Evolutionary conservation across 2,888 invertebrate species (phyloP).

Genomic region (Drosophila meridiana): DNA sequence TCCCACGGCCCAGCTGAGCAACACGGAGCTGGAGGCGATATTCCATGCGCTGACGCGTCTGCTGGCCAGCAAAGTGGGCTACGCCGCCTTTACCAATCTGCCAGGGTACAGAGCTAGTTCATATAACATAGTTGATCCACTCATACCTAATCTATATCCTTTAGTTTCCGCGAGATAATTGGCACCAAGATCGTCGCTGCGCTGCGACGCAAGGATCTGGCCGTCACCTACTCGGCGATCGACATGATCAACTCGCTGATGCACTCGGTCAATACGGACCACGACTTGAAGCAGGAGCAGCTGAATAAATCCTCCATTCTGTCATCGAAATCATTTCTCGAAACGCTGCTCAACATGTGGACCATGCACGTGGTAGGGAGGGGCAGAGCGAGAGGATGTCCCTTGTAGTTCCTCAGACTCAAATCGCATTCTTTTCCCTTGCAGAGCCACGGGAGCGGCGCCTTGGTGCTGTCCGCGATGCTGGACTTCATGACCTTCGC

Average conservation of each 20-base stretch:
- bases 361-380: slow-evolving; percentile 94
- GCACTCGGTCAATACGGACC: slow-evolving; percentile 99
- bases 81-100: slow-evolving; percentile 96
- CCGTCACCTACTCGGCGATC: slow-evolving; percentile 97
- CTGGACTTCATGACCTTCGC: slow-evolving; percentile 99
- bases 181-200: slow-evolving; percentile 96
- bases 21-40: slow-evolving; percentile 94
- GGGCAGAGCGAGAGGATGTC: neutral
- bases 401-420: neutral
- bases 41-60: slow-evolving; percentile 97
- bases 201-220: slow-evolving; percentile 93
- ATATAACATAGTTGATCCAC: neutral
- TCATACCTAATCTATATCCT: neutral
- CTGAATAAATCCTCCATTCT: slow-evolving; percentile 98
- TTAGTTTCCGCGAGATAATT: slow-evolving; percentile 96
- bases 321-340: slow-evolving; percentile 95
- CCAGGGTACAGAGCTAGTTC: slow-evolving; percentile 88
- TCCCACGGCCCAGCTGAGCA: slow-evolving; percentile 86
- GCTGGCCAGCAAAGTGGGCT: slow-evolving; percentile 99
- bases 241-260: slow-evolving; percentile 99
- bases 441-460: slow-evolving; percentile 96
- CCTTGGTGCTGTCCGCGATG: slow-evolving; percentile 98
- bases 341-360: slow-evolving; percentile 97
- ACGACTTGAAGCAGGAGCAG: slow-evolving; percentile 98
- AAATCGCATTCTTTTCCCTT: neutral